Conservation (phyloP, 2,888 invertebrate genomes). For the Toxonevra muliebris region DNA sequence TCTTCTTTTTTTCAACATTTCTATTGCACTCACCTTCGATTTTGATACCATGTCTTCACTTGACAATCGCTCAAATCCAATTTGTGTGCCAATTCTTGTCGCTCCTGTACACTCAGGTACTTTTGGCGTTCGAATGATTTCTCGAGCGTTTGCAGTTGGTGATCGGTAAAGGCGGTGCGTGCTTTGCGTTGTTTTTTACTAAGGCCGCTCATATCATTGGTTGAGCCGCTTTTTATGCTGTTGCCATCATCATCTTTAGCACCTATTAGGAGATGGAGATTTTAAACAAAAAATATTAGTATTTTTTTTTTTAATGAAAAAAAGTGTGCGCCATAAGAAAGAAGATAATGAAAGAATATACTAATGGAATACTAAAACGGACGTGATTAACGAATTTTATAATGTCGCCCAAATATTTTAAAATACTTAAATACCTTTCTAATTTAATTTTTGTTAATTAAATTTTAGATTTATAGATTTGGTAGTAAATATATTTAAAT, state of each 20-base stretch:
- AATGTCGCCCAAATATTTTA: no score
- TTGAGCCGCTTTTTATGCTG: conserved; percentile 65
- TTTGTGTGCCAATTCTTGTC: conserved; percentile 97
- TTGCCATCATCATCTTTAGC: conserved; percentile 83
- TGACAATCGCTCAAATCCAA: conserved; percentile 97
- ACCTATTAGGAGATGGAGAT: conserved; percentile 67
- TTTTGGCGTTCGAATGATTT: conserved; percentile 97
- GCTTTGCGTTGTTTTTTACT: conserved; percentile 97
- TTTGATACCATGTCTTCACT: conserved; percentile 99
- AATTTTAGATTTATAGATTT: no score
- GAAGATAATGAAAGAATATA: background rate
- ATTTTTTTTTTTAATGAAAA: no score
- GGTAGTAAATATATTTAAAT: no score
- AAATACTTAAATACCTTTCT: no score
- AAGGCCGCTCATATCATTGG: conserved; percentile 67
- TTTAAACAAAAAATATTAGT: no score
- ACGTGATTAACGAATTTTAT: no score
- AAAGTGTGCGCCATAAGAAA: no score
- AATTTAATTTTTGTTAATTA: no score
- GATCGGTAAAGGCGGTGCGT: conserved; percentile 97
- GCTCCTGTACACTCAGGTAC: conserved; percentile 95
- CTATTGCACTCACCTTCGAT: conserved; percentile 82
- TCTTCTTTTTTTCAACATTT: no score
- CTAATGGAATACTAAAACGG: background rate
- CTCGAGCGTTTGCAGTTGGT: conserved; percentile 95